A percentile compares a stretch with the other conserved stretches of the same genome.
Evolutionary conservation across 1,140 invertebrate genomes (phyloP).

Genomic region (Drosophila persimilis): DNA sequence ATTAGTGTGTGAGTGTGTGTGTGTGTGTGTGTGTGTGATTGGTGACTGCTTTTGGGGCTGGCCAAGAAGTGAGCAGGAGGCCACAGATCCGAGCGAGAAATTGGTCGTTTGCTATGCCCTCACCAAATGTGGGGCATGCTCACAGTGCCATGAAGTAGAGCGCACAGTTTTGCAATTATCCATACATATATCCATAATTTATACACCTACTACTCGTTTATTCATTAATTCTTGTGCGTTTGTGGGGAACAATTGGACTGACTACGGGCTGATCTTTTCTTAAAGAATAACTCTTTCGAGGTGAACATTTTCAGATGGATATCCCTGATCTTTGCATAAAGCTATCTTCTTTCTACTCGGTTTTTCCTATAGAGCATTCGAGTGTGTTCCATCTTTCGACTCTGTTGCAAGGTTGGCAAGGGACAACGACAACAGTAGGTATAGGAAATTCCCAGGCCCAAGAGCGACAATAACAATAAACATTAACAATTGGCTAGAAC

Average conservation of each 20-base stretch:
- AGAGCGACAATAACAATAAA: slow-evolving; percentile 18
- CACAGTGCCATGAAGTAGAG: slow-evolving; percentile 48
- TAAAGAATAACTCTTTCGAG: no score
- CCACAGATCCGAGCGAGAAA: slow-evolving; percentile 18
- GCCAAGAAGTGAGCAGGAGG: slow-evolving; percentile 16
- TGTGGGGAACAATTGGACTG: slow-evolving; percentile 33
- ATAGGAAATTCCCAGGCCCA: neutral
- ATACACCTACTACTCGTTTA: slow-evolving; percentile 13
- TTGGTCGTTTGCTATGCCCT: slow-evolving; percentile 49
- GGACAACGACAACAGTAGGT: slow-evolving; percentile 18
- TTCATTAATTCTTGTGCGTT: neutral
- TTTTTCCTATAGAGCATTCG: neutral
- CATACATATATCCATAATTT: slow-evolving; percentile 7
- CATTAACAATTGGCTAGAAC: slow-evolving; percentile 39
- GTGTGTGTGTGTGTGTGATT: slow-evolving; percentile 6
- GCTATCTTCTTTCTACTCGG: neutral
- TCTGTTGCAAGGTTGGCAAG: slow-evolving; percentile 22
- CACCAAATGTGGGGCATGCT: slow-evolving; percentile 48
- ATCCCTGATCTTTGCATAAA: no score
- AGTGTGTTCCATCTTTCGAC: slow-evolving; percentile 4
- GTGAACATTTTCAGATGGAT: no score
- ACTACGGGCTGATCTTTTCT: slow-evolving; percentile 23
- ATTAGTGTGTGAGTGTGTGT: neutral
- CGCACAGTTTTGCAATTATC: slow-evolving; percentile 36
- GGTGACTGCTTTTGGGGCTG: slow-evolving; percentile 19